These are phyloP conservation scores for Pterophyllum scalare DNA, from an alignment of 2,113 vertebrate species.

Conservation along the genomic window DNA sequence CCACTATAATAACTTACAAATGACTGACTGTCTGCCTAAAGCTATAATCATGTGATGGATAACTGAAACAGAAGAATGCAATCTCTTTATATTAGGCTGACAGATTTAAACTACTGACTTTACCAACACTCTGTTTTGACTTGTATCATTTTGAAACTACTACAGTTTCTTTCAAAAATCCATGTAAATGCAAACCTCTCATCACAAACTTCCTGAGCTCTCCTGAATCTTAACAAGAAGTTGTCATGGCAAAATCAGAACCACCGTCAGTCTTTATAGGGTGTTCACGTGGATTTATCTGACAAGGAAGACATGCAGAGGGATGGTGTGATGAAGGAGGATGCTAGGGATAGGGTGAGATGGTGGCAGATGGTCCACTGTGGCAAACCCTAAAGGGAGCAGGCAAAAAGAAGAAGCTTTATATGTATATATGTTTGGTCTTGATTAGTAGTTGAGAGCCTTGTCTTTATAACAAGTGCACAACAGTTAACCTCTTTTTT, in stretches of 20 bases:
- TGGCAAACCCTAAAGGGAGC: not conserved
- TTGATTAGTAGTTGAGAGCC: not conserved
- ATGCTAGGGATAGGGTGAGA: not conserved
- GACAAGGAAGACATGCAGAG: not conserved
- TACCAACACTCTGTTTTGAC: not conserved
- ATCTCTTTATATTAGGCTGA: slow-evolving; percentile 9
- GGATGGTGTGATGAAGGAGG: not conserved
- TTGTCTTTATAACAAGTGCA: slow-evolving; percentile 5
- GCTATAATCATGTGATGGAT: slow-evolving; percentile 15
- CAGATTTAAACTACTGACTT: slow-evolving; percentile 10
- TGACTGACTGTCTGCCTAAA: slow-evolving; percentile 17
- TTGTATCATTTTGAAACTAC: not conserved
- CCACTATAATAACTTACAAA: not conserved
- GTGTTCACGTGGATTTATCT: not conserved
- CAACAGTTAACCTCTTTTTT: slow-evolving; percentile 3
- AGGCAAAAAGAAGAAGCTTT: too few relatives aligned
- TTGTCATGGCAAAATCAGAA: not conserved
- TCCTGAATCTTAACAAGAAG: not conserved
- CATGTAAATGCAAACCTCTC: not conserved
- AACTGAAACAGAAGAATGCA: slow-evolving; percentile 1
- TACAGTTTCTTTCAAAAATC: not conserved
- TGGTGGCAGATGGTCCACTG: not conserved
- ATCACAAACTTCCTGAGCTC: not conserved
- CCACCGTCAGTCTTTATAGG: not conserved
- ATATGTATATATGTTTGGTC: not conserved